A percentile compares a stretch with the other conserved stretches of the same genome.
Evolutionary conservation across 2,113 vertebrate genomes (phyloP).

Genomic region (Platycercus adscitus): DNA sequence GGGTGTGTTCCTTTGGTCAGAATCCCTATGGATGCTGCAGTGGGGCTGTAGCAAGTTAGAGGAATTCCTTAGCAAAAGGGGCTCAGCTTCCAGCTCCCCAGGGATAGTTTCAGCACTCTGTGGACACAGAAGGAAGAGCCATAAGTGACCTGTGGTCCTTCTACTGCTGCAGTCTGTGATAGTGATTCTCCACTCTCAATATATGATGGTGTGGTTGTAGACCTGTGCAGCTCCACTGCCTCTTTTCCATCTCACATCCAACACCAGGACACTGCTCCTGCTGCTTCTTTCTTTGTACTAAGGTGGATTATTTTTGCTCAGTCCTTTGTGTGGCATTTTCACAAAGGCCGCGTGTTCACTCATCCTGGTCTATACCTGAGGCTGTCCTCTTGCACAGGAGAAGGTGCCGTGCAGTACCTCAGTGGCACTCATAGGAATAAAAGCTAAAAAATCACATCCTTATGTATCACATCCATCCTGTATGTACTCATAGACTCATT

Average conservation of each 20-base stretch:
- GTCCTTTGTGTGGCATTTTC: too few relatives aligned
- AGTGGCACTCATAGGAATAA: not conserved
- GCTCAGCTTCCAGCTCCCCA: not conserved
- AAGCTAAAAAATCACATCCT: not conserved
- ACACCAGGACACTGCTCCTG: not conserved
- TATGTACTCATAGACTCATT: not conserved
- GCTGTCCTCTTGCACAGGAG: not conserved
- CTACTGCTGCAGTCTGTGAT: not conserved
- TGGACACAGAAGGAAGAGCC: not conserved
- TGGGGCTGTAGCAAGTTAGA: not conserved
- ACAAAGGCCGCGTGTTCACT: accelerated
- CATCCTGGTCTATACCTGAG: not conserved
- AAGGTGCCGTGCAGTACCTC: not conserved
- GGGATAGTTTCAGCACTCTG: not conserved
- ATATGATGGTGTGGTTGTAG: not conserved
- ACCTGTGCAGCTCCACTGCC: not conserved
- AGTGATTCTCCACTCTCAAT: not conserved
- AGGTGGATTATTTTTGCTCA: not conserved
- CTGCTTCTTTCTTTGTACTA: not conserved
- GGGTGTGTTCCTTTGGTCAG: not conserved
- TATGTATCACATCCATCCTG: too few relatives aligned
- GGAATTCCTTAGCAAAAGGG: not conserved
- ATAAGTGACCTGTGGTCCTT: accelerated
- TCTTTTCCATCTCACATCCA: not conserved
- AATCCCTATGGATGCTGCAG: not conserved